Evolutionary conservation across 2,888 invertebrate species (phyloP), one percentile per base, ranked within the genome.

Genomic region (Calameuta pallipes): DNA sequence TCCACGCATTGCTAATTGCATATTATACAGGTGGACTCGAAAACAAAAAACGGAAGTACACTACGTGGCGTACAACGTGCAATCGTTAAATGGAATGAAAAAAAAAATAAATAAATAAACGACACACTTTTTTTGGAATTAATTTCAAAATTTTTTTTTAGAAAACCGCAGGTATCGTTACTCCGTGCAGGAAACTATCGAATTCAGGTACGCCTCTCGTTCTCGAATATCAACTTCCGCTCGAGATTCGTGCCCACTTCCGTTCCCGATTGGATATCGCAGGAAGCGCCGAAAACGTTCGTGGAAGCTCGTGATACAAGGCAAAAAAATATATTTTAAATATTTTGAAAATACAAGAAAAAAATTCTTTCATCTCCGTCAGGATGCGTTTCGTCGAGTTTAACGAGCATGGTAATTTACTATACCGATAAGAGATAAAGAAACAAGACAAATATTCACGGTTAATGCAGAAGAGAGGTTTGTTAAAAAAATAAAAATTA

Each of bases 211-310:
- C 56, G 56, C 56, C 56, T 41, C 41, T 9, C 73, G 13, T 68
- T 36, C 77, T 70, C 78, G 81, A 80, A 81, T 78, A 78, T 68
- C 76, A 69, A 80, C 79, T 85, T 85, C 85, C 85, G 83, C 69
- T n/a, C 37, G 76, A 81, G 81, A 83, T 81, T 81, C 78, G 74
- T 15, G 69, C 80, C 73, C 78, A 76, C 82, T 85, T 84, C 85
- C 79, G 77, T 83, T 85, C 85, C 85, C 84, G 36, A 77, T 79
- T 37, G n/a, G 75, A 76, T 78, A 23, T 23, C 4, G 15, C 80
- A 80, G 83, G 81, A 82, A 82, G 75, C 74, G 9, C 23, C 56
- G 56, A 56, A 56, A 23, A 56, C 2, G 1, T 56, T 56, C 56
- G 56, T 56, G 56, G 56, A 56, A 9, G 56, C 2, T 56, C 23